These are phyloP conservation scores for Propsilocerus akamusi DNA, from an alignment of 1,140 invertebrate genomes.

Conservation along the genomic window DNA sequence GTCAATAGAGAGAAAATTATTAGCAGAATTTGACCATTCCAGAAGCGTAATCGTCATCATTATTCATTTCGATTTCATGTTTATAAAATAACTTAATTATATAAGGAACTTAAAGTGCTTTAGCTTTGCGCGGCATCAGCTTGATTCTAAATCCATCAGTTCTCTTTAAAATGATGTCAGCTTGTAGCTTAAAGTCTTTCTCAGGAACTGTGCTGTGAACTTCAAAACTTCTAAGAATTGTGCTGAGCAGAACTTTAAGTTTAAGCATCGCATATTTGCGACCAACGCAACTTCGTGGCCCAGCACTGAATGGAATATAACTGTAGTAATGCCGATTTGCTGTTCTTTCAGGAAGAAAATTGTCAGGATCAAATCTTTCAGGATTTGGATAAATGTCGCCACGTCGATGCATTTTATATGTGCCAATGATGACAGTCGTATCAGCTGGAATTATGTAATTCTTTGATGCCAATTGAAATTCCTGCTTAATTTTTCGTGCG, in stretches of 20 bases:
- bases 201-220: slow-evolving; percentile 25
- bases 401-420: slow-evolving; percentile 58
- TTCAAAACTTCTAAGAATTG: slow-evolving; percentile 37
- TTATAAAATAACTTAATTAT: too few species aligned
- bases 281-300: slow-evolving; percentile 61
- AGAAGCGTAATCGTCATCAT: too few species aligned
- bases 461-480: slow-evolving; percentile 30
- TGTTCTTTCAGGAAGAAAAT: slow-evolving; percentile 70
- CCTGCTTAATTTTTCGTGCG: slow-evolving; percentile 42
- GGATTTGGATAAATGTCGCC: slow-evolving; percentile 66
- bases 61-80: too few species aligned
- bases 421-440: slow-evolving; percentile 45
- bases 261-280: slow-evolving; percentile 51
- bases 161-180: slow-evolving; percentile 29
- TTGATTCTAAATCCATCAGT: slow-evolving; percentile 41
- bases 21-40: too few species aligned
- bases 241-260: slow-evolving; percentile 39
- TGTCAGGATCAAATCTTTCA: slow-evolving; percentile 72
- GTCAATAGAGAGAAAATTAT: too few species aligned
- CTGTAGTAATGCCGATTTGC: slow-evolving; percentile 66
- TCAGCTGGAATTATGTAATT: slow-evolving; percentile 31
- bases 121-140: slow-evolving; percentile 35
- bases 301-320: slow-evolving; percentile 80
- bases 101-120: neutral
- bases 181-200: slow-evolving; percentile 23